These are phyloP conservation scores for Drosophila sproati DNA, from an alignment of 1,140 invertebrate species.

Conservation along the genomic window DNA sequence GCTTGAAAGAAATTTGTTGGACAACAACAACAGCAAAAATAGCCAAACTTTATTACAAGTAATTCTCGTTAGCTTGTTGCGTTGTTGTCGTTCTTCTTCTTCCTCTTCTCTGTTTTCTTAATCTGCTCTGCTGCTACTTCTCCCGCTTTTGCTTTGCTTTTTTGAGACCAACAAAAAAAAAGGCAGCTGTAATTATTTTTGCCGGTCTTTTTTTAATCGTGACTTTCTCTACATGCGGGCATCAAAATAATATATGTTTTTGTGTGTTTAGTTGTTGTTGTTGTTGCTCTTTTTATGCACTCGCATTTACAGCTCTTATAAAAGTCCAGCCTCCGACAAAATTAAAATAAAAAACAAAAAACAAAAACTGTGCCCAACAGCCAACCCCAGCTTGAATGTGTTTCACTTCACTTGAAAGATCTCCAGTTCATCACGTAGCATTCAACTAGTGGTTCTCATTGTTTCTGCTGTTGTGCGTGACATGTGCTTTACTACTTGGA, in stretches of 20 bases:
- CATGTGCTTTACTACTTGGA: neutral
- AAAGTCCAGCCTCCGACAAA: neutral
- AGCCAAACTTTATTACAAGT: constrained; percentile 41
- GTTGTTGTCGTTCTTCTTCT: constrained; percentile 9
- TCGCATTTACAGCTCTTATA: too few relatives aligned
- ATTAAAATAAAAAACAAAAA: neutral
- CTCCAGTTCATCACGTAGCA: constrained; percentile 1
- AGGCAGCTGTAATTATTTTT: constrained; percentile 39
- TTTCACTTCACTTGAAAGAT: neutral
- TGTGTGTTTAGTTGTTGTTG: neutral
- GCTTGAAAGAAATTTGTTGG: constrained; percentile 19
- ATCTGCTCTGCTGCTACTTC: too few relatives aligned
- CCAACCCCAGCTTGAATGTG: neutral
- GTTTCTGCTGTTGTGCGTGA: neutral
- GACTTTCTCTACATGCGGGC: constrained; percentile 38
- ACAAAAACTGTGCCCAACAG: too few relatives aligned
- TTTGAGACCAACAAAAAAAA: neutral
- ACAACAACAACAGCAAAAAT: neutral
- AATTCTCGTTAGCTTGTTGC: constrained; percentile 2
- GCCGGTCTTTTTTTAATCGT: constrained; percentile 23
- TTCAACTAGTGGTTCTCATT: constrained; percentile 1
- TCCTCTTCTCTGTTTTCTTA: neutral
- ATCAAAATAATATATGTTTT: constrained; percentile 31
- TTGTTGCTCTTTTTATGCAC: neutral
- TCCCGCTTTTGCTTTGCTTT: neutral